Conservation (phyloP, 2,113 vertebrate genomes). For the Ammodytes marinus region DNA sequence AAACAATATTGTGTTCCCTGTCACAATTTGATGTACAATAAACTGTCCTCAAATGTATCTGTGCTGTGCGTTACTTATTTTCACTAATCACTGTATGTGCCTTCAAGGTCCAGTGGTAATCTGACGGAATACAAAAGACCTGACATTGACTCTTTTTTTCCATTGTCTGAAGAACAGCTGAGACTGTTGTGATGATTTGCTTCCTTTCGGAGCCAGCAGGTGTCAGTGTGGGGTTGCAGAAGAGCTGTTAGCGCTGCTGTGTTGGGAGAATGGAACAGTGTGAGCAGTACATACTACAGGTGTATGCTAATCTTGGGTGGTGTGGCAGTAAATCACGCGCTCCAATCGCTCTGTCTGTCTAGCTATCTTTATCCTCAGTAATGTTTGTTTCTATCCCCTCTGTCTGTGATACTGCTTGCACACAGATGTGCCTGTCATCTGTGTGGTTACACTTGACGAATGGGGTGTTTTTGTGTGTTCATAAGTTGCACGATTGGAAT, state of each 20-base stretch:
- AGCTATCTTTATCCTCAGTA: conserved; percentile 4
- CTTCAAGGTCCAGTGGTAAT: conserved; percentile 33
- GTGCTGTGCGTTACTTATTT: conserved; percentile 20
- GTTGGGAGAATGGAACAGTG: conserved; percentile 32
- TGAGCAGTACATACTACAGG: conserved; percentile 60
- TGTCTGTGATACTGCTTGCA: conserved; percentile 12
- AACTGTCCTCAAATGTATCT: conserved; percentile 68
- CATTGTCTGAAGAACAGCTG: conserved; percentile 2
- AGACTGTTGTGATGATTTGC: conserved; percentile 7
- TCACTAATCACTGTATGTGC: conserved; percentile 8
- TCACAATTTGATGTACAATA: conserved; percentile 85
- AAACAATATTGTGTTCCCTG: conserved; percentile 72
- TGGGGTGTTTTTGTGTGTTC: conserved; percentile 9
- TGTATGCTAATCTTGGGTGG: conserved; percentile 53
- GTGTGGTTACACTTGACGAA: conserved; percentile 29
- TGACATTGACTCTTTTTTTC: neutral
- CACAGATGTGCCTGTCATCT: neutral
- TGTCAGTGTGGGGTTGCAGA: conserved; percentile 72
- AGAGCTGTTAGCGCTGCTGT: neutral
- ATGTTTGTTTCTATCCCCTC: conserved; percentile 9
- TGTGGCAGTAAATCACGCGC: conserved; percentile 45
- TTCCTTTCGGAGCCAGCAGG: conserved; percentile 63
- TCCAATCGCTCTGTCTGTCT: conserved; percentile 11
- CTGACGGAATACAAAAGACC: conserved; percentile 41
- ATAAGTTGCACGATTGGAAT: conserved; percentile 26